These are phyloP conservation scores for Halcyon leucocephala DNA, from an alignment of 2,797 vertebrate genomes.

Conservation along the genomic window DNA sequence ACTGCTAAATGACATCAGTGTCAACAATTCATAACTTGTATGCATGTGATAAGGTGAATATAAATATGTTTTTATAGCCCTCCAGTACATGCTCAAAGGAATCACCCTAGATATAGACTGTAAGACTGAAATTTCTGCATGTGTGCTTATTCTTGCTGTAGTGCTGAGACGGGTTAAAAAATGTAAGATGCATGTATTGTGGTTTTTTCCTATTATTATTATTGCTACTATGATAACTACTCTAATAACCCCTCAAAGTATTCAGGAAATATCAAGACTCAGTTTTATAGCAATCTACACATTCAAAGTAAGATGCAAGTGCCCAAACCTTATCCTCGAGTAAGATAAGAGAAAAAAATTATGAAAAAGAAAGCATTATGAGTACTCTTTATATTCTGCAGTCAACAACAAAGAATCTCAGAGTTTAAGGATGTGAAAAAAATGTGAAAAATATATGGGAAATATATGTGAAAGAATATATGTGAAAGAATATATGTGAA, in stretches of 20 bases:
- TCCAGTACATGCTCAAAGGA: background rate
- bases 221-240: rapidly evolving
- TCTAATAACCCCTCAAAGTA: background rate
- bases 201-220: background rate
- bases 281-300: background rate
- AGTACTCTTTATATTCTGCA: background rate
- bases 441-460: background rate
- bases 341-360: background rate
- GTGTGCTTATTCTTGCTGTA: background rate
- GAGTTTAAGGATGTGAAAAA: background rate
- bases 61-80: background rate
- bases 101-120: background rate
- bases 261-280: background rate
- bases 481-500: background rate
- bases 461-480: background rate
- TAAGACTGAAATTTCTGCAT: background rate
- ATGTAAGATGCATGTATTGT: background rate
- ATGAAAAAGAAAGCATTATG: background rate
- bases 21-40: background rate
- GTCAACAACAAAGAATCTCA: background rate
- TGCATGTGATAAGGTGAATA: background rate
- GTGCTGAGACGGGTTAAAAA: background rate
- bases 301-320: background rate
- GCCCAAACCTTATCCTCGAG: background rate
- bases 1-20: background rate